Evolutionary conservation across 2,888 invertebrate species (phyloP), one percentile per base, ranked within the genome.

Genomic region (Dendrolimus houi): DNA sequence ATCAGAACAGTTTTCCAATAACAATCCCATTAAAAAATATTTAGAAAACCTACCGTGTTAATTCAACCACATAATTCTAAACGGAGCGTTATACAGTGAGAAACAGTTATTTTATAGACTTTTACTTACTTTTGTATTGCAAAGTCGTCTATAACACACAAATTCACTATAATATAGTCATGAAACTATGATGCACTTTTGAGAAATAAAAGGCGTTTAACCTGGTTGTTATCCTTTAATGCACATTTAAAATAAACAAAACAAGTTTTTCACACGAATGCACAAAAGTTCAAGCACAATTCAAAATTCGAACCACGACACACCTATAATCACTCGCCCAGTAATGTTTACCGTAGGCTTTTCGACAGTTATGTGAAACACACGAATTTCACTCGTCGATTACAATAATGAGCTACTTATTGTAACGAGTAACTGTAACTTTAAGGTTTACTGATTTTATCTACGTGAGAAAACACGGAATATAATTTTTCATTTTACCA

Each of bases 111-210:
- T 72, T 69, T 68, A 71, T 65, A 71, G 66, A 83, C 80, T 84
- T 83, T 82, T 85, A 87, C 87, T 88, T 71, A 87, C 87, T 75
- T 83, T 86, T 77, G 68, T 65, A 74, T 79, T 71, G 71, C 68
- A 64, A 74, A 74, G 71, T 74, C 70, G 71, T 72, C 71, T 67
- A 58, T 69, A 74, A 75, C 72, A 77, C 77, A 72, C 77, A 80
- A 29, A 29, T 29, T 29, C 29, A 29, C 29, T 29, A 29, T 29
- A 29, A 29, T 29, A 29, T 29, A 29, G 29, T 29, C 29, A 6
- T 29, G 29, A 29, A 29, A 29, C 29, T 29, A 29, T 3, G 6
- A 29, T 29, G 29, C 29, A 29, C 29, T 29, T 29, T 29, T 29
- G 29, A 3, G 29, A 29, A 29, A 29, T 29, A 29, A 29, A 29